Evolutionary conservation across 2,888 invertebrate species (phyloP), one percentile per base, ranked within the genome.

Genomic region (Julus scandinavius): DNA sequence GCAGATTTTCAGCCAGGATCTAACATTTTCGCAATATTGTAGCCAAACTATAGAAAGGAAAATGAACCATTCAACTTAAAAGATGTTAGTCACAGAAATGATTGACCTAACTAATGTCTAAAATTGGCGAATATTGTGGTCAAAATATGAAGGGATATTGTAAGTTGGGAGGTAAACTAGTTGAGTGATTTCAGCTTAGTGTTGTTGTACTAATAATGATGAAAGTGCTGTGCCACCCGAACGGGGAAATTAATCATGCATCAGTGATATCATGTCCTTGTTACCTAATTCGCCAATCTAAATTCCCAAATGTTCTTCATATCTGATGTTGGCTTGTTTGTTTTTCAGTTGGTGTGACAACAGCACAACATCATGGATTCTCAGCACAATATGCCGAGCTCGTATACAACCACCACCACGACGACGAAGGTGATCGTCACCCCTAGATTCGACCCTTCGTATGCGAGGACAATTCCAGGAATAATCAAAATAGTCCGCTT

Each of bases 401-500:
- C 72, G 72, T 72, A 72, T n/a, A 29, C 72, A 29, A 95, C 95
- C n/a, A 95, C 95, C 91, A 95, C 95, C n/a, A 94, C 92, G 4
- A 91, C 91, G 49, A 91, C 91, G 9, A 90, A 91, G 7, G 91
- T 94, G 90, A 94, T 94, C 88, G 94, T 95, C 29, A 91, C 92
- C 87, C 93, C 96, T 90, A 93, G 96, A 90, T 96, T 95, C 92
- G 97, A 97, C 92, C 93, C 94, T 0, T 92, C 93, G 0, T 97
- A 97, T 91, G 91, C 96, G 29, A 93, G 93, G 90, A 96, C 95
- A 0, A 90, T 95, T 85, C 95, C 96, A 1, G 97, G 97, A 87
- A 94, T 96, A 88, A 92, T 97, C 38, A 97, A 97, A 94, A 92
- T 94, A 90, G 94, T 94, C 0, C 95, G 96, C 94, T 94, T 96